A percentile compares a stretch with the other conserved stretches of the same genome.
These are phyloP conservation scores for Bagarius yarrelli DNA, from an alignment of 2,113 vertebrate species.

Conservation along the genomic window DNA sequence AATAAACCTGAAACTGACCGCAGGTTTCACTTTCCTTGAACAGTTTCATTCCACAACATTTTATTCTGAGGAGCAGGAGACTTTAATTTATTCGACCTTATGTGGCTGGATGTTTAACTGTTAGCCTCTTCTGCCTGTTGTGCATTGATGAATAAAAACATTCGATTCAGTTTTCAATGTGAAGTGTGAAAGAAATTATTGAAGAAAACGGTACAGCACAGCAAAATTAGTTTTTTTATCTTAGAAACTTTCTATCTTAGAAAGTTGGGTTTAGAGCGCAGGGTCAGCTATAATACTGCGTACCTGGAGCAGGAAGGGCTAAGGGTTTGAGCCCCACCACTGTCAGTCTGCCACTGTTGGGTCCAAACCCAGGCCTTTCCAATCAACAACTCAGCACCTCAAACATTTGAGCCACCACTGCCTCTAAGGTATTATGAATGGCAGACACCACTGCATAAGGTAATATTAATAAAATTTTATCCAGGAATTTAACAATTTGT, in stretches of 20 bases:
- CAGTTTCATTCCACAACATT: neutral
- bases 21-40: neutral
- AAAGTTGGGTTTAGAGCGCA: no score
- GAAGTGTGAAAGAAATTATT: no score
- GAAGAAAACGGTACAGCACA: no score
- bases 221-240: no score
- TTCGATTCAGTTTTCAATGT: neutral
- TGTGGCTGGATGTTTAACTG: neutral
- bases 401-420: no score
- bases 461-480: neutral
- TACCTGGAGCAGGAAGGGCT: no score
- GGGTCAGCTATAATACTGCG: no score
- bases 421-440: neutral
- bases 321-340: no score
- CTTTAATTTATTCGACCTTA: neutral
- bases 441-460: neutral
- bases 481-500: neutral
- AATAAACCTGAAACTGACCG: neutral
- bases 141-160: neutral
- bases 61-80: neutral
- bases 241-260: no score
- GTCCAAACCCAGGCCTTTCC: no score
- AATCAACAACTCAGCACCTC: no score
- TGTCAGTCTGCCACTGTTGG: no score
- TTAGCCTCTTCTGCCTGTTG: neutral